Evolutionary conservation across 2,113 vertebrate genomes (phyloP).

Genomic region (Lamprologus speciosus): DNA sequence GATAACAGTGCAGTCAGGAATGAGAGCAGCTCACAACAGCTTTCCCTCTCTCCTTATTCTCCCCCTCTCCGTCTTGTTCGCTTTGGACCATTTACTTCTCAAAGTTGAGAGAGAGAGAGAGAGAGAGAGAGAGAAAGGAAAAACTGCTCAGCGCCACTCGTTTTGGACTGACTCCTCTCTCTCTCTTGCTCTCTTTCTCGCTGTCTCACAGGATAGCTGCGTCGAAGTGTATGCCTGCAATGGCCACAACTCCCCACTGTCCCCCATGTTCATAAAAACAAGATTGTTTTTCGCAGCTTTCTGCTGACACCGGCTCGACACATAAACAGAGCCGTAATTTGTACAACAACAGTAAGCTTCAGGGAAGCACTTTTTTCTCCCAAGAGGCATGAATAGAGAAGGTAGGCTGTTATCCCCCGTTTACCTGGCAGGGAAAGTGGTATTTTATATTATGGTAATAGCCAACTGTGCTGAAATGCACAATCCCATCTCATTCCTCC

Average conservation of each 20-base stretch:
- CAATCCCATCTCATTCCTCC: constrained; percentile 27
- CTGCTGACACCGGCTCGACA: constrained; percentile 56
- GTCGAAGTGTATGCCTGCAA: constrained; percentile 12
- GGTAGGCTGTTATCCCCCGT: constrained; percentile 63
- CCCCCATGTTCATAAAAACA: constrained; percentile 56
- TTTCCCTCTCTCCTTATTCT: not conserved
- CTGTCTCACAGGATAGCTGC: constrained; percentile 11
- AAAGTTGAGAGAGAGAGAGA: not conserved
- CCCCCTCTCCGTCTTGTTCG: not conserved
- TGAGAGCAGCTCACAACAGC: not conserved
- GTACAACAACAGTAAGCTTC: constrained; percentile 65
- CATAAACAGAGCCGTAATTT: constrained; percentile 71
- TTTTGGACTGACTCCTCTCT: not conserved
- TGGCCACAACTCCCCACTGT: constrained; percentile 36
- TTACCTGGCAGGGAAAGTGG: constrained; percentile 58
- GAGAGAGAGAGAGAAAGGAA: not conserved
- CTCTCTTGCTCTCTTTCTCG: not conserved
- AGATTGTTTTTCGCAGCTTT: constrained; percentile 58
- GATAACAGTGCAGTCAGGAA: constrained; percentile 5
- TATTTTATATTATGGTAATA: constrained; percentile 62
- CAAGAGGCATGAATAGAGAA: constrained; percentile 37
- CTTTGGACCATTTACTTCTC: constrained; percentile 22
- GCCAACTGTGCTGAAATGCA: constrained; percentile 41
- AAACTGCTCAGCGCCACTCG: not conserved
- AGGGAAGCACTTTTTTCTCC: constrained; percentile 44